A percentile compares a stretch with the other conserved stretches of the same genome.
Evolutionary conservation across 1,140 invertebrate genomes (phyloP).

Genomic region (Drosophila funebris): DNA sequence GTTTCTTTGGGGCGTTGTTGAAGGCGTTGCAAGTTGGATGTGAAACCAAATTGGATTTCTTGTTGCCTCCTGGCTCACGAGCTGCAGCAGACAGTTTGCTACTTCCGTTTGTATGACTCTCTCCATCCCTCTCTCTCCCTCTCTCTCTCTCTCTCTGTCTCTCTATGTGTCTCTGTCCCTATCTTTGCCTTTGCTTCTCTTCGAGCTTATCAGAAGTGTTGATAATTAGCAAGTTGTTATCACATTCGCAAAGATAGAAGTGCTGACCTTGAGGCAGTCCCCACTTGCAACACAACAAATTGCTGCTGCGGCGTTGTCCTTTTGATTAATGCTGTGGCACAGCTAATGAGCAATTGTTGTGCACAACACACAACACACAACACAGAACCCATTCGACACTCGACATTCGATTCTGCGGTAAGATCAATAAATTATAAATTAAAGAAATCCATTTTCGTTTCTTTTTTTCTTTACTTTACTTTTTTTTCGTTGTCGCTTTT

Average conservation of each 20-base stretch:
- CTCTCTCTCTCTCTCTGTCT: background rate
- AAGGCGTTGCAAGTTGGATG: slow-evolving; percentile 79
- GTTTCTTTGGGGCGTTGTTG: slow-evolving; percentile 74
- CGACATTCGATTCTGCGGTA: slow-evolving; percentile 38
- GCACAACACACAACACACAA: background rate
- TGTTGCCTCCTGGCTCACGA: slow-evolving; percentile 17
- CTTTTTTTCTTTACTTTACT: slow-evolving; percentile 16
- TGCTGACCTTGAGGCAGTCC: slow-evolving; percentile 69
- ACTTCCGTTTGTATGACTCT: slow-evolving; percentile 15
- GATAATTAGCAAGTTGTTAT: slow-evolving; percentile 70
- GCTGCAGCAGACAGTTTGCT: background rate
- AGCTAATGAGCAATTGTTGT: slow-evolving; percentile 74
- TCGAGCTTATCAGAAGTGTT: slow-evolving; percentile 68
- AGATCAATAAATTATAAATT: slow-evolving; percentile 83
- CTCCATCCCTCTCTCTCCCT: background rate
- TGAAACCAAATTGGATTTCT: slow-evolving; percentile 82
- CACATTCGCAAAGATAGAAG: slow-evolving; percentile 7
- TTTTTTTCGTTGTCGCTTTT: slow-evolving; percentile 11
- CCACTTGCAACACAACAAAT: background rate
- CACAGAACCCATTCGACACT: background rate
- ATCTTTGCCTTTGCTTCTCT: no score
- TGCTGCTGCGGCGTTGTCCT: slow-evolving; percentile 4
- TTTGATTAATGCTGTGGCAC: slow-evolving; percentile 68
- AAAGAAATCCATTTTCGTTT: slow-evolving; percentile 73
- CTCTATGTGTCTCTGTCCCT: slow-evolving; percentile 11